Base-by-base conservation (phyloP, 1,140 invertebrate genomes). In the Dreissena rostriformis region DNA sequence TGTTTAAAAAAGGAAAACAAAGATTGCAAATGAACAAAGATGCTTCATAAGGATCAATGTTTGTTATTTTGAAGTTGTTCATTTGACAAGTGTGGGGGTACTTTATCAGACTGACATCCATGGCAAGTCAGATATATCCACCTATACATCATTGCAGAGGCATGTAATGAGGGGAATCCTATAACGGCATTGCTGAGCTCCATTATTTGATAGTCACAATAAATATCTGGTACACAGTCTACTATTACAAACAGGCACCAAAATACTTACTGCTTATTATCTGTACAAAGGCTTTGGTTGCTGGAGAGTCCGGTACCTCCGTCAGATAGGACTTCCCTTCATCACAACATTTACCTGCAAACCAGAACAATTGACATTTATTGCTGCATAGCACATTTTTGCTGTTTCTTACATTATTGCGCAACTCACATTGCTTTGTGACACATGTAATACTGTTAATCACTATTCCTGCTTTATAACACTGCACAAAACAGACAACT, bases 271-370 rank as follows among this genome's bases (percentile, higher is more conserved):
- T 89, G 17, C 86, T 61, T 22, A 92, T 91, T 49, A 94, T 93
- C 22, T 85, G 49, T 63, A 84, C 90, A 77, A 93, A 94, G 76
- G 90, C 87, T 85, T 91, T 85, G 2, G 96, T 94, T 7, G 96
- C 95, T 55, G 96, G 95, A 17, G 96, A 96, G 78, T 96, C 93
- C 15, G 96, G 95, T 84, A 96, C 93, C 88, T 96, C 96, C 12
- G 92, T 93, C 10, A 97, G 91, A 91, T 95, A 95, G 88, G 96
- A 96, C 84, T 94, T 95, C 51, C 97, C 98, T 86, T 96, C 94
- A 94, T 98, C 97, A 93, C 97, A 94, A 77, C 90, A 92, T 88
- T 93, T 91, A 57, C 93, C 93, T 94, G 82, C 28, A 88, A 84
- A 70, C 49, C 55, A 29, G 76, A 72, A 53, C 26, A 81, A 55